Evolutionary conservation across 2,888 invertebrate genomes (phyloP), one percentile per base, ranked within the genome.

Genomic region (Hirtodrosophila confusa): DNA sequence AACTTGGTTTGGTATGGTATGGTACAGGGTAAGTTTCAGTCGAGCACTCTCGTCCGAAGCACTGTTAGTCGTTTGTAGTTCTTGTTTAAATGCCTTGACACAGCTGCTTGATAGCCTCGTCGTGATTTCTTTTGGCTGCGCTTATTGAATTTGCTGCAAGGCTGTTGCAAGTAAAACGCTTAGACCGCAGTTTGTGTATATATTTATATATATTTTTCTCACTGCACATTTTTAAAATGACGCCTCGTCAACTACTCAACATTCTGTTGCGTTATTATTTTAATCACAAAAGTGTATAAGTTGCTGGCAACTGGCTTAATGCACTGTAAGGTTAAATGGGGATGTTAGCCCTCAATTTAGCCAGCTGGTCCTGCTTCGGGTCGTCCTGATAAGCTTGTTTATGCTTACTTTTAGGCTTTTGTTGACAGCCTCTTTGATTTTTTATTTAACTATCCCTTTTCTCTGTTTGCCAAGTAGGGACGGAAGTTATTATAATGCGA

Each of bases 401-500:
- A 66, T 80, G 77, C 77, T 83, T 80, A 58, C 83, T 64, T 79
- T 65, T 73, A 53, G 63, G 65, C 64, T 67, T 80, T 64, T 83
- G 80, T 66, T 80, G 86, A 78, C 75, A 67, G 61, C 61, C 80
- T 62, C 69, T 83, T 76, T 71, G 71, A 80, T 73, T 80, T 67
- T 66, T 69, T 67, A 65, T 75, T 75, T 57, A 65, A 69, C 75
- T 65, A 65, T 65, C 62, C 85, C 74, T 67, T 87, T 63, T 65
- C 11, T 40, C 37, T 24, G 49, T 33, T 41, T 23, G 24, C 11
- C 3, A 44, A 40, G 48, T 4, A 11, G 54, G 57, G 60, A 36
- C 54, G 77, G 61, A 76, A 62, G 65, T 43, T 58, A 41, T 45
- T 68, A 60, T 60, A 65, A 40, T 39, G 45, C 43, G 9, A 44